These are phyloP conservation scores for Aegotheles bennettii DNA, from an alignment of 2,113 vertebrate genomes.

Conservation along the genomic window DNA sequence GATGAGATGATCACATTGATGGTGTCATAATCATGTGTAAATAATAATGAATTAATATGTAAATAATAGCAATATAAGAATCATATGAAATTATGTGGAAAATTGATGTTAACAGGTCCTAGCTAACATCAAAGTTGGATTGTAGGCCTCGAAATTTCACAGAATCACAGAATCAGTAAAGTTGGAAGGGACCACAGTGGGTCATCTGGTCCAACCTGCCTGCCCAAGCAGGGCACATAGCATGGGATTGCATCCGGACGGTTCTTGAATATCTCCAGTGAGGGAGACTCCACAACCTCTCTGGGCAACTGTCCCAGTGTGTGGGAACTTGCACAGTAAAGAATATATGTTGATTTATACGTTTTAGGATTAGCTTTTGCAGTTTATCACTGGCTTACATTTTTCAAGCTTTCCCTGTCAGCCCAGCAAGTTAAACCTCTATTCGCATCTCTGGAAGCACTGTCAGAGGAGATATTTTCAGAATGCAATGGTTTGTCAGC, in stretches of 20 bases:
- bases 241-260: too few species aligned
- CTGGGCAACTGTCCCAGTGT: too few species aligned
- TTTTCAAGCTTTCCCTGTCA: background rate
- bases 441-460: background rate
- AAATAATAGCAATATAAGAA: background rate
- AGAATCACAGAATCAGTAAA: too few species aligned
- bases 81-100: background rate
- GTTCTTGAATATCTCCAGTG: too few species aligned
- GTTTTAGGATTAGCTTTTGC: background rate
- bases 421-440: background rate
- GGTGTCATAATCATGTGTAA: background rate
- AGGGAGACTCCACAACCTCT: too few species aligned
- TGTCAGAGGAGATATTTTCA: background rate
- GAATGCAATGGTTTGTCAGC: background rate
- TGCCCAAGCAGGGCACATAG: too few species aligned
- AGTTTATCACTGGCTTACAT: background rate
- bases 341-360: background rate
- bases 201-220: too few species aligned
- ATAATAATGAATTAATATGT: background rate
- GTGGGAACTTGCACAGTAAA: too few species aligned
- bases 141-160: too few species aligned
- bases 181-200: too few species aligned
- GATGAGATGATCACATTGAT: too few species aligned
- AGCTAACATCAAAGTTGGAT: background rate
- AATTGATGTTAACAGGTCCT: background rate